Evolutionary conservation across 2,888 invertebrate species (phyloP), one percentile per base, ranked within the genome.

Genomic region (Didymodactylos carnosus): DNA sequence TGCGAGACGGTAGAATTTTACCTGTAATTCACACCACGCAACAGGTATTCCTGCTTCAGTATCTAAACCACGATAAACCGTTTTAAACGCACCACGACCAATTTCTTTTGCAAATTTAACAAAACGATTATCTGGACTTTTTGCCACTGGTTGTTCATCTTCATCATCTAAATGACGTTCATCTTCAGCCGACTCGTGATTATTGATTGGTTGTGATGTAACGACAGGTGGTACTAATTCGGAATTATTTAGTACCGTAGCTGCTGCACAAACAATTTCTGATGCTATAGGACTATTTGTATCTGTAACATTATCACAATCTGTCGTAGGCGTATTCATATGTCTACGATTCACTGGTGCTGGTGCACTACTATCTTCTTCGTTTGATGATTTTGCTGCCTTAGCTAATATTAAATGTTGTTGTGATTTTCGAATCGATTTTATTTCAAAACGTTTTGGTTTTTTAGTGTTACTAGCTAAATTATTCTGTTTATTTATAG

Each of bases 1-100:
- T n/a, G n/a, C n/a, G n/a, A n/a, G n/a, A n/a, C n/a, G n/a, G n/a
- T n/a, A n/a, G n/a, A 2, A 46, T 62, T 7, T n/a, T 62, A 62
- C 92, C 88, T 94, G 89, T 78, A 98, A 84, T 85, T 98, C 98
- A 86, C 97, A 98, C 98, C 98, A 98, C 7, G 98, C 98, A 0
- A 97, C 94, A 3, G 94, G 93, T 35, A 98, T 97, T 4, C 97
- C 97, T 23, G 95, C 95, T 84, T 95, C 92, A 10, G 95, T 94
- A 83, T 98, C 98, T 76, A 98, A 87, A 0, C 98, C 98, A 79
- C 94, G 89, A 86, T 92, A 98, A 51, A 98, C 98, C 3, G 97
- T 98, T 85, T 98, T 98, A 85, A 98, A 98, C 75, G 95, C 94
- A 43, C 98, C 98, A 72, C 97, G 88, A 1, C 98, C 98, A 77